Percentiles rank a stretch among this genome's conserved stretches.
Evolutionary conservation across 2,888 invertebrate genomes (phyloP).

Genomic region (Oscheius sp.): DNA sequence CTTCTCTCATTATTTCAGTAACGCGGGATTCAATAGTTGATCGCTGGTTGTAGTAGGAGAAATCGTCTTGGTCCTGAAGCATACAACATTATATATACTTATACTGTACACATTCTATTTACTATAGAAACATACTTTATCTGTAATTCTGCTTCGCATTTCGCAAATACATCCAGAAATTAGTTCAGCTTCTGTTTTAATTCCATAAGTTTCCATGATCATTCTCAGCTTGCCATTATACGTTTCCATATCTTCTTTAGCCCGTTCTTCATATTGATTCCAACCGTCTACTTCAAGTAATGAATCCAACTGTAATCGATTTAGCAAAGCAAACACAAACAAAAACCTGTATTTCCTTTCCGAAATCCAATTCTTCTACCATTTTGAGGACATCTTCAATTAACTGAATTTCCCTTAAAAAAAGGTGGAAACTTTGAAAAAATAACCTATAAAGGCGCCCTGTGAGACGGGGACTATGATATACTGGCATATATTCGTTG

Average conservation of each 20-base stretch:
- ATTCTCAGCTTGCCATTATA: constrained; percentile 55
- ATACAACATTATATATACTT: background rate
- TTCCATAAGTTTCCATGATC: constrained; percentile 56
- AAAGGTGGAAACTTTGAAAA: constrained; percentile 33
- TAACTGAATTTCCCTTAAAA: constrained; percentile 57
- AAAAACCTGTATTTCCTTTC: constrained; percentile 35
- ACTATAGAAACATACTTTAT: constrained; percentile 32
- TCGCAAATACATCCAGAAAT: constrained; percentile 55
- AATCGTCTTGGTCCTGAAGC: constrained; percentile 67
- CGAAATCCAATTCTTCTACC: constrained; percentile 49
- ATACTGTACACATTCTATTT: background rate
- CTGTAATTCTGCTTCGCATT: constrained; percentile 53
- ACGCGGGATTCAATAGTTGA: constrained; percentile 66
- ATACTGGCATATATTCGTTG: constrained; percentile 39
- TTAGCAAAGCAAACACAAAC: background rate
- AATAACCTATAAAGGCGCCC: constrained; percentile 61
- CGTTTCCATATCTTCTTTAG: constrained; percentile 40
- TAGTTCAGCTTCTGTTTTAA: constrained; percentile 58
- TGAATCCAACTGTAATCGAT: constrained; percentile 9
- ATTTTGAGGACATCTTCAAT: constrained; percentile 56
- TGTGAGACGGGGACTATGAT: constrained; percentile 57
- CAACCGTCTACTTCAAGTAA: constrained; percentile 38
- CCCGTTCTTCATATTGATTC: constrained; percentile 36
- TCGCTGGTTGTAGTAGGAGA: constrained; percentile 67
- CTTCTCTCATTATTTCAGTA: constrained; percentile 46